Percentiles rank a stretch among this genome's conserved stretches.
Evolutionary conservation across 2,888 invertebrate genomes (phyloP).

Genomic region (Cryptocephalus primarius): DNA sequence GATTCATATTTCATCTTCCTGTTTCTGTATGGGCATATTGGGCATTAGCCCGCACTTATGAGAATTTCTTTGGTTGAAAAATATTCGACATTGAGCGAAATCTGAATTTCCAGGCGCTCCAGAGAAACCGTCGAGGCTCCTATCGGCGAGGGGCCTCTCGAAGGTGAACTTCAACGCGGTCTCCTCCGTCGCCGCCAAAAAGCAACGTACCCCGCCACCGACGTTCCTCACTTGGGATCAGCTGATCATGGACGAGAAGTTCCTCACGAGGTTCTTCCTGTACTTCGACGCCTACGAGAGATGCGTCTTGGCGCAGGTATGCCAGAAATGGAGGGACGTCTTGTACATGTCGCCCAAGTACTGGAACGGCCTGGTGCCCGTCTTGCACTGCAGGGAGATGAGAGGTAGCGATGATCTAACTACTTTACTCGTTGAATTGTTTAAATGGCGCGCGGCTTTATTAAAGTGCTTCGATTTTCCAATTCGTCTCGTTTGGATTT

Average conservation of each 20-base stretch:
- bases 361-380: constrained; percentile 71
- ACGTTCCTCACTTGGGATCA: constrained; percentile 59
- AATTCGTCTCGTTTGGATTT: no score
- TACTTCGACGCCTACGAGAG: constrained; percentile 65
- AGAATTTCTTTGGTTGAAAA: no score
- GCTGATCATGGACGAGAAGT: constrained; percentile 73
- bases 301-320: constrained; percentile 71
- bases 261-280: constrained; percentile 73
- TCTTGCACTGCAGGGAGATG: constrained; percentile 76
- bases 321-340: constrained; percentile 78
- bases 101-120: constrained; percentile 25
- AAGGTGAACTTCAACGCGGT: constrained; percentile 15
- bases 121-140: constrained; percentile 40
- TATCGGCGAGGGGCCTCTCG: constrained; percentile 22
- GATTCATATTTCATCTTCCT: no score
- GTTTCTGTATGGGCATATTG: no score
- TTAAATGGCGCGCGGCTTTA: no score
- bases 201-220: constrained; percentile 39
- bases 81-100: no score
- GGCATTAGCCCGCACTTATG: no score
- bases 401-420: no score
- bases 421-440: no score
- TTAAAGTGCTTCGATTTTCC: no score
- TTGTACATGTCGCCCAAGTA: constrained; percentile 62
- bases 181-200: constrained; percentile 17